Percentiles rank a stretch among this genome's conserved stretches.
Conservation (phyloP, 2,888 invertebrate species). For the Apocheima hispidaria region DNA sequence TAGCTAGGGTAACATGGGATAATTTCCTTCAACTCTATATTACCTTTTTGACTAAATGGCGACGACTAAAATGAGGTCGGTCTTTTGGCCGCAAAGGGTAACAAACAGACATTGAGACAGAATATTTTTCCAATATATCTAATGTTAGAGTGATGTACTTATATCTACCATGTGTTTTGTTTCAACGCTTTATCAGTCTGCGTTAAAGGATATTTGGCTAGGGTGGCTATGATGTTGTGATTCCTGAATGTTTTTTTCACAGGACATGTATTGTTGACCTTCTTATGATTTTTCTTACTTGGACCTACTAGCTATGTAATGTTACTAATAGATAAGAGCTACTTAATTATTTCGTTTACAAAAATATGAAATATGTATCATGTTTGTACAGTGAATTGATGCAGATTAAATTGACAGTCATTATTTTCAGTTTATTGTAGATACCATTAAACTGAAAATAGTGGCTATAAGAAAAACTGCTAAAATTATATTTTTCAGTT, state of each 20-base stretch:
- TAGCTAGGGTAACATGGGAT: too few species aligned
- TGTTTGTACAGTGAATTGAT: too few species aligned
- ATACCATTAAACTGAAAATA: neutral
- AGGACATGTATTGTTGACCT: neutral
- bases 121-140: neutral
- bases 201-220: slow-evolving; percentile 20
- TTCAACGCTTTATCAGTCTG: neutral
- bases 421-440: neutral
- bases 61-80: neutral
- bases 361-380: too few species aligned
- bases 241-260: neutral
- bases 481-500: slow-evolving; percentile 8
- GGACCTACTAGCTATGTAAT: too few species aligned
- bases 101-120: neutral
- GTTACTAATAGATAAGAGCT: too few species aligned
- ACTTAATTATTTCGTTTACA: too few species aligned
- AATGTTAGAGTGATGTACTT: neutral
- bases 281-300: too few species aligned
- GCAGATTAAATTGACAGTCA: too few species aligned
- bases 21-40: too few species aligned
- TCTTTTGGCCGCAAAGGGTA: neutral
- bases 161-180: neutral
- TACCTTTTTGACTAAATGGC: too few species aligned
- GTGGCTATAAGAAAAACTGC: neutral
- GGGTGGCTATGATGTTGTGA: slow-evolving; percentile 40